Evolutionary conservation across 2,888 invertebrate genomes (phyloP).

Genomic region (Acheta domesticus): DNA sequence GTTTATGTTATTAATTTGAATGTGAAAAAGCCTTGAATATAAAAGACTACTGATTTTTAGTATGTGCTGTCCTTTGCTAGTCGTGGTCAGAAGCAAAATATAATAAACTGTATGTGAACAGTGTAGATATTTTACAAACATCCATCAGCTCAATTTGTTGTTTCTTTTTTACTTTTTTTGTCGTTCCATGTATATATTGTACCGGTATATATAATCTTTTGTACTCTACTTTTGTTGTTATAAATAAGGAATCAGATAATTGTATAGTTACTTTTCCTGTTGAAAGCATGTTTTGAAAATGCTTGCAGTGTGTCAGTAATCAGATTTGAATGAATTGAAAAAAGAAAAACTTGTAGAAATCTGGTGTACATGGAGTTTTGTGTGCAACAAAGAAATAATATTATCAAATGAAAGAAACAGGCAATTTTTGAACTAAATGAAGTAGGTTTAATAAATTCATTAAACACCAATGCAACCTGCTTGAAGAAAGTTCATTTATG

Average conservation of each 20-base stretch:
- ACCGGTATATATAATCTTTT: not conserved
- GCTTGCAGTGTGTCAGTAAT: constrained; percentile 5
- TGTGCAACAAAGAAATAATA: not conserved
- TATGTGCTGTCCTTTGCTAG: not conserved
- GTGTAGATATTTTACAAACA: not conserved
- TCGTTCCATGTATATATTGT: not conserved
- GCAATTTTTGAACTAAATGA: not conserved
- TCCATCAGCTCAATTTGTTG: constrained; percentile 11
- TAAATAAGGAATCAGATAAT: not conserved
- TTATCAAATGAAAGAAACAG: not conserved
- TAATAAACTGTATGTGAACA: not conserved
- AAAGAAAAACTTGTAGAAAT: not conserved
- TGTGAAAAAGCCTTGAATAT: not conserved
- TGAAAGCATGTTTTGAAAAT: not conserved
- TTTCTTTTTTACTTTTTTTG: constrained; percentile 6
- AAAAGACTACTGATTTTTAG: not conserved
- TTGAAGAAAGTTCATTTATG: not conserved
- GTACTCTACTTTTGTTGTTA: constrained; percentile 1
- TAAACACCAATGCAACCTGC: not conserved
- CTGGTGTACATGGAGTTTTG: not conserved
- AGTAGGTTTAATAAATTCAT: not conserved
- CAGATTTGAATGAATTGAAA: not conserved
- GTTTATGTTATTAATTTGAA: not conserved
- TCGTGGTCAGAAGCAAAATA: constrained; percentile 5
- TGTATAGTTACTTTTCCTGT: constrained; percentile 3